Percentiles rank a stretch among this genome's conserved stretches.
Evolutionary conservation across 2,797 vertebrate genomes (phyloP).

Genomic region (Dicrostonyx torquatus): DNA sequence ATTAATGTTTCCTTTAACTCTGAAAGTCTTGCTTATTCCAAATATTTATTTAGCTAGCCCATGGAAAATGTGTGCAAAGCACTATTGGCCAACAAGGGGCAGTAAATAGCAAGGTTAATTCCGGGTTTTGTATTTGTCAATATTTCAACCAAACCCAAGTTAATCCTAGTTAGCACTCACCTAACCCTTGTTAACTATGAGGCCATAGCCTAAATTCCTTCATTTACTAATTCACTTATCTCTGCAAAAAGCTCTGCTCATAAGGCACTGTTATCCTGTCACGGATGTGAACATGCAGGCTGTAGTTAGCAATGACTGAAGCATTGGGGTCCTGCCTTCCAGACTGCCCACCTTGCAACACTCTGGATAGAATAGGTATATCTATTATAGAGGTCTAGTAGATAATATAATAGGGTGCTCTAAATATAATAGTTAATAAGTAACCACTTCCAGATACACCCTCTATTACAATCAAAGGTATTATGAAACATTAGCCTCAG

Average conservation of each 20-base stretch:
- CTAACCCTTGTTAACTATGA: neutral
- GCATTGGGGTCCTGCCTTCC: neutral
- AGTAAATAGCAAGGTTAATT: neutral
- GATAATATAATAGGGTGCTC: neutral
- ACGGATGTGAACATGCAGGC: neutral
- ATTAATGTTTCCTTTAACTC: conserved; percentile 16
- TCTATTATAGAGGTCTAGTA: neutral
- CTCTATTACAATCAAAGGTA: neutral
- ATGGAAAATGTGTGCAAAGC: neutral
- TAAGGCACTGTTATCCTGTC: neutral
- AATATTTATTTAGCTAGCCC: neutral
- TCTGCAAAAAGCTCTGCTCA: neutral
- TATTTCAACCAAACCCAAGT: conserved; percentile 29
- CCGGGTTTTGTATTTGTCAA: neutral
- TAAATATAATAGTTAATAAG: neutral
- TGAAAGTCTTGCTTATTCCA: neutral
- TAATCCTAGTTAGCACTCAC: conserved; percentile 24
- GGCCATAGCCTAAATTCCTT: neutral
- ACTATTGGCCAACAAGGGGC: neutral
- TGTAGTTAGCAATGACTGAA: neutral
- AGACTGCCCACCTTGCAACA: neutral
- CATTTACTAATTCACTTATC: neutral
- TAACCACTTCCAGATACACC: neutral
- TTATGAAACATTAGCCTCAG: neutral
- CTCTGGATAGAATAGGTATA: neutral